Base-by-base conservation (phyloP, 23 tunicate species). In the Halocynthia aurantium region DNA sequence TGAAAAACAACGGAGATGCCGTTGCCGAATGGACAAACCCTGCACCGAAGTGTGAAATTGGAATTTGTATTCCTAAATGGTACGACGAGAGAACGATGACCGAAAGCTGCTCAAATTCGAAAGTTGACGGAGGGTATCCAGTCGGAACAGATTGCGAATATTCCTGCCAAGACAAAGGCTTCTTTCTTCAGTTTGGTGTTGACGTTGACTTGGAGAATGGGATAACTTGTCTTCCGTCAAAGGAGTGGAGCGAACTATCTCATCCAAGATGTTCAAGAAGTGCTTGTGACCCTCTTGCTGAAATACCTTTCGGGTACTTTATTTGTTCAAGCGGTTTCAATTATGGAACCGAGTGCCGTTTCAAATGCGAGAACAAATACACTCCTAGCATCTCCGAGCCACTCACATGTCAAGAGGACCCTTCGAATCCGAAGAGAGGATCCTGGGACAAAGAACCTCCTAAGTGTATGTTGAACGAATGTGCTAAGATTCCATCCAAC, bases 301-400 rank as follows among this genome's bases (percentile, higher is more conserved):
- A 49, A 11, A 10, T 54, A 18, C 64, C 55, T 15, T 54, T n/a
- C 62, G 78, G 78, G 17, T 54, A 74, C 69, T 64, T 64, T 8
- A 54, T 51, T 8, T 74, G 78, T n/a, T n/a, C 49, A 19, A 52
- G 0, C 8, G 64, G 78, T 8, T 54, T 13, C 4, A 8, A 10
- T 8, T 53, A 13, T 12, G 13, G 22, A 21, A 54, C 78, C 31
- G 21, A 8, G 10, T 74, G 78, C 21, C 10, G 0, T 4, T 74
- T 74, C 69, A 2, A 74, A 74, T 74, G 78, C 63, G 56, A 74
- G 22, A 17, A 19, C 15, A 74, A 74, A 56, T 74, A 74, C 31
- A 54, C 60, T 21, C 31, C 56, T 9, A 54, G 64, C 8, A 62
- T 54, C 78, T 54, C 55, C 5, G 78, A 74, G 10, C 10, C 78